Percentiles rank a stretch among this genome's conserved stretches.
phyloP scores from a whole-genome alignment of 2,113 vertebrate genomes.

The Carlito syrichta region DNA sequence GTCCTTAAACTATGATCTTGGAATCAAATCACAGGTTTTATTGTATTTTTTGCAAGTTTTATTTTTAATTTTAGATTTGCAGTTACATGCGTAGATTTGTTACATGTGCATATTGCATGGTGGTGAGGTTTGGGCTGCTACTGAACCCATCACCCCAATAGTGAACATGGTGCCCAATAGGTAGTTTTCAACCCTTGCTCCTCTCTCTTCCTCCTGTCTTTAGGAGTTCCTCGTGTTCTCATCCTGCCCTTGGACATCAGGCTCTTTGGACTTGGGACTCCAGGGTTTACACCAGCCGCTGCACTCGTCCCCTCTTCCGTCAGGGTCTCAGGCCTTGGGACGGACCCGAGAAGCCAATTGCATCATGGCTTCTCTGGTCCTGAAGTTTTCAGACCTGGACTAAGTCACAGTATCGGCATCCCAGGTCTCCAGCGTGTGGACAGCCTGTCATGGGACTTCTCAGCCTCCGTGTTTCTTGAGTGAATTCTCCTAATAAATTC shows the following conservation, averaged over 20 bases:
- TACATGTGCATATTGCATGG: too few relatives aligned
- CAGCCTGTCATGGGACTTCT: not conserved
- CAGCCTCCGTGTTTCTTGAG: not conserved
- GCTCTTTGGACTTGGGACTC: not conserved
- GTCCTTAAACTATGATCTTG: not conserved
- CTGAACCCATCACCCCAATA: too few relatives aligned
- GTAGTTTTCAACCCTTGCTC: too few relatives aligned
- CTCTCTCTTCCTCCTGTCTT: too few relatives aligned
- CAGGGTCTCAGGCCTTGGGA: not conserved
- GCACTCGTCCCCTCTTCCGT: too few relatives aligned
- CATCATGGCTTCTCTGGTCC: not conserved
- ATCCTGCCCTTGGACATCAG: not conserved
- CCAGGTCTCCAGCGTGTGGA: not conserved
- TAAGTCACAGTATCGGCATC: not conserved
- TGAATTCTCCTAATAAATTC: not conserved
- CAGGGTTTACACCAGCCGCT: not conserved
- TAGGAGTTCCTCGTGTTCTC: too few relatives aligned
- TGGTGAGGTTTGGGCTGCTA: too few relatives aligned
- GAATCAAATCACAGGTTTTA: not conserved
- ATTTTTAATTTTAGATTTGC: too few relatives aligned
- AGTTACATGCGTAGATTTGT: too few relatives aligned
- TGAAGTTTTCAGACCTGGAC: not conserved
- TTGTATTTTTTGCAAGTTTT: too few relatives aligned
- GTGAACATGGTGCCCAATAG: too few relatives aligned
- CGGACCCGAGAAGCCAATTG: not conserved